These are phyloP conservation scores for Balaenoptera acutorostrata DNA, from an alignment of 2,113 vertebrate species.

Conservation along the genomic window DNA sequence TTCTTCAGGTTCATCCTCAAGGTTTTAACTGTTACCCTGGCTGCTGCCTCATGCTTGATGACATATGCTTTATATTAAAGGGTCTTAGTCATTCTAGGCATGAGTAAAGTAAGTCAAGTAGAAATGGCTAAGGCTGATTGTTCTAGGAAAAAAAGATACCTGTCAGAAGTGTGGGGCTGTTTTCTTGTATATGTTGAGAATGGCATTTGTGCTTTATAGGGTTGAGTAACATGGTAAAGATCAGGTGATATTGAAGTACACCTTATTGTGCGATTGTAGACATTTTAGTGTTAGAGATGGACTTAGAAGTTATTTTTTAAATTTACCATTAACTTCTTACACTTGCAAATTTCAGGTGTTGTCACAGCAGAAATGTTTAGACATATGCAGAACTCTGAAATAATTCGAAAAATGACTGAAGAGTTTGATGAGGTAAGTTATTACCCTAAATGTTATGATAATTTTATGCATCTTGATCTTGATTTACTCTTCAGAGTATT, in stretches of 20 bases:
- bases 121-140: background rate
- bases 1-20: background rate
- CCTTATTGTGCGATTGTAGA: background rate
- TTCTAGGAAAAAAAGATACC: background rate
- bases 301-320: background rate
- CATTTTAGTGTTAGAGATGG: background rate
- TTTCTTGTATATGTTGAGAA: background rate
- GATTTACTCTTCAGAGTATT: slow-evolving; percentile 19
- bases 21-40: slow-evolving; percentile 1
- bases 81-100: background rate
- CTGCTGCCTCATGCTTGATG: background rate
- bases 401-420: slow-evolving; percentile 99
- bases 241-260: background rate
- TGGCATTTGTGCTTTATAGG: slow-evolving; percentile 11
- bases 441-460: slow-evolving; percentile 39
- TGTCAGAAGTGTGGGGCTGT: background rate
- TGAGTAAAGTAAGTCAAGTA: background rate
- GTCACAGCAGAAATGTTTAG: slow-evolving; percentile 99
- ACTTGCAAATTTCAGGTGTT: slow-evolving; percentile 86
- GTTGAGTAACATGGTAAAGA: background rate
- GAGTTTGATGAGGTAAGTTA: slow-evolving; percentile 97
- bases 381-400: slow-evolving; percentile 99
- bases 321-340: slow-evolving; percentile 59
- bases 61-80: background rate
- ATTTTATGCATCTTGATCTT: background rate